Evolutionary conservation across 2,888 invertebrate species (phyloP).

Genomic region (Drosophila robusta): DNA sequence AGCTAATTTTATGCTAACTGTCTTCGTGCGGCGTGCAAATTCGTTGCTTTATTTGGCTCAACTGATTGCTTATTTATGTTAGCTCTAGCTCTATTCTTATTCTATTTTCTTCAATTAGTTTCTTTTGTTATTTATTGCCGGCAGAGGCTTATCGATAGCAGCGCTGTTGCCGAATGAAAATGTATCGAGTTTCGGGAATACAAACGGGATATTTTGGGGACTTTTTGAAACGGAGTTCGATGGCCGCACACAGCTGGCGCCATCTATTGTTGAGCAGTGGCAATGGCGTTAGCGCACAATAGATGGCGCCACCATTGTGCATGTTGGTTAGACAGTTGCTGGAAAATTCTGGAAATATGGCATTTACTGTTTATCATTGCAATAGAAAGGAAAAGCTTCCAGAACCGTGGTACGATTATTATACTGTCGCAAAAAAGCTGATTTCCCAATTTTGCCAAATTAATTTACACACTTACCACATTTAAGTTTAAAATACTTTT

Average conservation of each 20-base stretch:
- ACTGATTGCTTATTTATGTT: neutral
- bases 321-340: neutral
- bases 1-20: neutral
- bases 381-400: neutral
- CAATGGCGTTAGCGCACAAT: neutral
- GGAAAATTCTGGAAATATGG: neutral
- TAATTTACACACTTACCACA: too few relatives aligned
- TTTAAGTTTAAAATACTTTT: too few relatives aligned
- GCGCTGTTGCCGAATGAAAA: constrained; percentile 5
- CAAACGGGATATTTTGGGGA: constrained; percentile 22
- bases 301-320: constrained; percentile 41
- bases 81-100: neutral
- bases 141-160: constrained; percentile 25
- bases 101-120: too few relatives aligned
- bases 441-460: too few relatives aligned
- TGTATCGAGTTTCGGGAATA: constrained; percentile 10
- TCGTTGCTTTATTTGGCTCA: neutral
- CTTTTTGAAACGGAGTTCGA: neutral
- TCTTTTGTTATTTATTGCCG: neutral
- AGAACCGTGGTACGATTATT: neutral
- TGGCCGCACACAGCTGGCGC: constrained; percentile 4
- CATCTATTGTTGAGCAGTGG: constrained; percentile 11
- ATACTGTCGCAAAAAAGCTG: too few relatives aligned
- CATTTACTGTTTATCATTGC: neutral
- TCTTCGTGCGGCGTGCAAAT: neutral